Evolutionary conservation across 2,888 invertebrate genomes (phyloP), one percentile per base, ranked within the genome.

Genomic region (Cephus runcator): DNA sequence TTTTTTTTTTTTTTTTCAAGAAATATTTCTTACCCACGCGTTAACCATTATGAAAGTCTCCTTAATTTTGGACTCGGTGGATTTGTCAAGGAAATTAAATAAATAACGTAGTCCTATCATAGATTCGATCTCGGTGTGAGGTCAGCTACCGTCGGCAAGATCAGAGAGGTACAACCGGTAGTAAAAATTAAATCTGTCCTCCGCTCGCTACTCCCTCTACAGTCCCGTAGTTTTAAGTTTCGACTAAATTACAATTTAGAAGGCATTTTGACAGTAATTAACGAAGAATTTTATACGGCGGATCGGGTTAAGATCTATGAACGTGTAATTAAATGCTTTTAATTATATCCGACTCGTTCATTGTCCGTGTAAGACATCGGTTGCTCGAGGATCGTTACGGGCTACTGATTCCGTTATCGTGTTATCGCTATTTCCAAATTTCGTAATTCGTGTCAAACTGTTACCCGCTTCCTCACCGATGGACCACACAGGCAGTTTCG

Each of bases 301-400:
- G 76, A 84, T 81, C 80, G 81, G 78, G 81, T 79, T 73, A 76
- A 83, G 80, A 84, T 84, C 84, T 83, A 83, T 81, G 79, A 81
- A 75, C 81, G 81, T 77, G 81, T 83, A 82, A 84, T 86, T 84
- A 86, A 85, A 84, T 81, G 82, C 75, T 82, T 85, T 86, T 84
- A 87, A 86, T 87, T 82, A 85, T 82, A 84, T 81, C 79, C 80
- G 23, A 23, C 6, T 34, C 33, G 33, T 31, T 71, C 34, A 71
- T 71, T 71, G 71, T 71, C 34, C 71, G 11, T 71, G 71, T 71
- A 71, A 31, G 71, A 71, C 71, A 71, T 71, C 71, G 33, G 71
- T 34, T 71, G 1, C 71, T n/a, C 71, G 71, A 33, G 71, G 12
- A 71, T 34, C 71, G 71, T 34, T 31, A 12, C 33, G 33, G 31